Percentiles rank a stretch among this genome's conserved stretches.
phyloP scores from a whole-genome alignment of 2,113 vertebrate species.

The Ivindomyrus marchei region DNA sequence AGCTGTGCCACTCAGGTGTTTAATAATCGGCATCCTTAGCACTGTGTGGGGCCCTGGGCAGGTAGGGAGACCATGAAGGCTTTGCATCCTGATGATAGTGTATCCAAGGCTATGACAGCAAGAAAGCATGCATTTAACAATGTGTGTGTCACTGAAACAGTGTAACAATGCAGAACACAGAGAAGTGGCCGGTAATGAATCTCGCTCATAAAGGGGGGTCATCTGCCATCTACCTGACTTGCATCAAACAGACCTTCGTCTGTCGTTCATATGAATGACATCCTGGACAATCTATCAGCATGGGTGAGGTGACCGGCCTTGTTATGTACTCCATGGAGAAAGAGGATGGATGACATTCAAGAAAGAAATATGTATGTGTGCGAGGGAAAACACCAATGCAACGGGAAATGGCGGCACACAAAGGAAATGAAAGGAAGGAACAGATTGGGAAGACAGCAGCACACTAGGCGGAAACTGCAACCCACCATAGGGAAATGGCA shows the following conservation, averaged over 20 bases:
- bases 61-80: not conserved
- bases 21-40: not conserved
- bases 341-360: not conserved
- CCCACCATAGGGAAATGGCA: not conserved
- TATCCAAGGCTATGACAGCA: not conserved
- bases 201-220: not conserved
- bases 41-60: not conserved
- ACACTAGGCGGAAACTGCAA: not conserved
- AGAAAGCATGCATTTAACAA: not conserved
- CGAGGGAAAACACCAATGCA: not conserved
- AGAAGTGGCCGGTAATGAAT: not conserved
- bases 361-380: not conserved
- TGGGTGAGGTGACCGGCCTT: not conserved
- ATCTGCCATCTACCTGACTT: not conserved
- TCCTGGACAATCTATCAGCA: not conserved
- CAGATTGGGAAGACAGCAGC: not conserved
- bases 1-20: not conserved
- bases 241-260: not conserved
- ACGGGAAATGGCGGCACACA: not conserved
- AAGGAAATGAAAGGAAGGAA: not conserved
- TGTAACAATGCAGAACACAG: not conserved
- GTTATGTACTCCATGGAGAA: not conserved
- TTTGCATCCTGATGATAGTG: not conserved
- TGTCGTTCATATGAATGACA: not conserved
- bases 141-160: not conserved